Evolutionary conservation across 2,888 invertebrate species (phyloP).

Genomic region (Entomobrya multifasciata): DNA sequence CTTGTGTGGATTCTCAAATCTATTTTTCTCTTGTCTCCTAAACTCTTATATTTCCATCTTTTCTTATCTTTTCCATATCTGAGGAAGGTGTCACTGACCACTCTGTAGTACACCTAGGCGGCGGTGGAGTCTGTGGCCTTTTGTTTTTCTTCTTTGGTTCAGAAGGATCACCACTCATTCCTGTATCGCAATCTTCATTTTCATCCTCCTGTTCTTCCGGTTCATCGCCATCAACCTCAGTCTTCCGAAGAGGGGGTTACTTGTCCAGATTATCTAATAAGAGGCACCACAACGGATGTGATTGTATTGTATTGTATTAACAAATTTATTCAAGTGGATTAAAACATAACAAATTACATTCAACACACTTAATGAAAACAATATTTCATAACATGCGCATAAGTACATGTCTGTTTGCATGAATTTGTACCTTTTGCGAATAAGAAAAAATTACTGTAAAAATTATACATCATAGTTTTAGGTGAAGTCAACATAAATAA

Average conservation of each 20-base stretch:
- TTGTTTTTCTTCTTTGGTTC: constrained; percentile 70
- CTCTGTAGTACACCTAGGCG: constrained; percentile 87
- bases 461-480: no score
- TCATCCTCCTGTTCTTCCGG: constrained; percentile 80
- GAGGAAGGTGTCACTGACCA: constrained; percentile 93
- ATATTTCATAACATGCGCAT: no score
- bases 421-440: no score
- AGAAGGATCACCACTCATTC: constrained; percentile 30
- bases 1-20: constrained; percentile 94
- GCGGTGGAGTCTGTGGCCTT: constrained; percentile 81
- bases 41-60: no score
- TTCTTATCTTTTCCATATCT: constrained; percentile 88
- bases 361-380: no score
- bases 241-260: constrained; percentile 77
- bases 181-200: constrained; percentile 80
- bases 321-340: no score
- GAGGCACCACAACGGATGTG: constrained; percentile 75
- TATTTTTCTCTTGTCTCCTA: constrained; percentile 86
- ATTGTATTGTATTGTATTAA: no score
- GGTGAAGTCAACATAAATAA: no score
- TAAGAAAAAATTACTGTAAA: no score
- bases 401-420: no score
- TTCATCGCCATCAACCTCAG: constrained; percentile 80
- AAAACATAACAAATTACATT: no score
- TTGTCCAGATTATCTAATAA: constrained; percentile 78